Base-by-base conservation (phyloP, 2,888 invertebrate species). In the Periphyllus acericola region DNA sequence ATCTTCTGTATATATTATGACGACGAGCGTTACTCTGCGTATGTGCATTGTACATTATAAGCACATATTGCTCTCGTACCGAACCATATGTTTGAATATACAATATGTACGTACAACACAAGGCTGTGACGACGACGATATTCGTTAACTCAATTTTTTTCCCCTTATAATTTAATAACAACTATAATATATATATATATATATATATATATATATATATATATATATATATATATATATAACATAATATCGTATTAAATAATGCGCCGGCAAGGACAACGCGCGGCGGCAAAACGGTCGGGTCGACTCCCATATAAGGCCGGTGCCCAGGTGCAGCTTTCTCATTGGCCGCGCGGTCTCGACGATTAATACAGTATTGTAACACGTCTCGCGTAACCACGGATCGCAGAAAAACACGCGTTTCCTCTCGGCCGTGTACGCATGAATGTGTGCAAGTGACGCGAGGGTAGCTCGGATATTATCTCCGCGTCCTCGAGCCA, bases 281-380 rank as follows among this genome's bases (percentile, higher is more conserved):
- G 85, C 29, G 29, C 76, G 11, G 5, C 74, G 74, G 21, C 55
- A 19, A 78, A 81, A 72, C 80, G 74, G 87, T n/a, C 81, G 74
- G 81, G 75, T 74, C 32, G 60, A 74, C 72, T 80, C 80, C 86
- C 87, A 46, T 87, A 87, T 87, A 87, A 87, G 87, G 87, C 29
- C 40, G 81, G 60, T 74, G 66, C 32, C 29, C 74, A 36, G 76
- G 68, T 46, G 40, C 80, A 74, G 81, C 87, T 80, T 87, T 81
- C 79, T 81, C 87, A 81, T 87, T 87, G 87, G 87, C 66, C 32
- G 80, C 32, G 25, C 66, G 40, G n/a, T 21, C 21, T 25, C 46
- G 66, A 40, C 76, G 75, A 76, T 84, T 66, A n/a, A n/a, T n/a
- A n/a, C n/a, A n/a, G n/a, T n/a, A 75, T 84, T 84, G 1, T 76